A percentile compares a stretch with the other conserved stretches of the same genome.
Conservation (phyloP, 1,140 invertebrate species). For the Drosophila equinoxialis region DNA sequence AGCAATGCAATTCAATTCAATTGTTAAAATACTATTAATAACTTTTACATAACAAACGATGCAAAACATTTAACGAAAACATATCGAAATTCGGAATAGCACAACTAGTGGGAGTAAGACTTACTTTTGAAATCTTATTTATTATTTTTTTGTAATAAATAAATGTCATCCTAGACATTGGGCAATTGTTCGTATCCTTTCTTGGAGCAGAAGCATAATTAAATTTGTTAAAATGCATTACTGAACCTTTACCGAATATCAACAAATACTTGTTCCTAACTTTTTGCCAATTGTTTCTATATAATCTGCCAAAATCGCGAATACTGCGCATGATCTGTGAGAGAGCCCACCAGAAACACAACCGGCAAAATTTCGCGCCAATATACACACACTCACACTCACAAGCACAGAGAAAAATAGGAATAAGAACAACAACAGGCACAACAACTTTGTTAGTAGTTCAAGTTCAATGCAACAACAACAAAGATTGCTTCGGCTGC, state of each 20-base stretch:
- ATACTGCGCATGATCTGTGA: slow-evolving; percentile 17
- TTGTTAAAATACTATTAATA: too few species aligned
- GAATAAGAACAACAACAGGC: slow-evolving; percentile 14
- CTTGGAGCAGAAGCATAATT: too few species aligned
- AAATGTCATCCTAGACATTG: too few species aligned
- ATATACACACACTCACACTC: slow-evolving; percentile 17
- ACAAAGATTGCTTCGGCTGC: slow-evolving; percentile 8
- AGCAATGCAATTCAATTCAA: too few species aligned
- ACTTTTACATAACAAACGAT: too few species aligned
- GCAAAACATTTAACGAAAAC: too few species aligned
- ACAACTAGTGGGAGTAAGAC: too few species aligned
- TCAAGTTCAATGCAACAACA: slow-evolving; percentile 68
- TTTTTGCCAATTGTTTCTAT: neutral
- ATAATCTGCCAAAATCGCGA: slow-evolving; percentile 11
- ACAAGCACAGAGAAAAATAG: too few species aligned
- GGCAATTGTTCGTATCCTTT: too few species aligned
- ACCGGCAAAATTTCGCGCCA: slow-evolving; percentile 56
- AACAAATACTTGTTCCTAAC: neutral
- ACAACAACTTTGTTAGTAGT: slow-evolving; percentile 52
- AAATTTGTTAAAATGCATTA: neutral
- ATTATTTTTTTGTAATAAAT: too few species aligned
- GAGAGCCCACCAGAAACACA: slow-evolving; percentile 35
- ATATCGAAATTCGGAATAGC: too few species aligned
- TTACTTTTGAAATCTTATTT: too few species aligned
- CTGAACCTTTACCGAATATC: neutral